Percentiles rank a stretch among this genome's conserved stretches.
These are phyloP conservation scores for Acanthornis magna DNA, from an alignment of 2,797 vertebrate genomes.

Conservation along the genomic window DNA sequence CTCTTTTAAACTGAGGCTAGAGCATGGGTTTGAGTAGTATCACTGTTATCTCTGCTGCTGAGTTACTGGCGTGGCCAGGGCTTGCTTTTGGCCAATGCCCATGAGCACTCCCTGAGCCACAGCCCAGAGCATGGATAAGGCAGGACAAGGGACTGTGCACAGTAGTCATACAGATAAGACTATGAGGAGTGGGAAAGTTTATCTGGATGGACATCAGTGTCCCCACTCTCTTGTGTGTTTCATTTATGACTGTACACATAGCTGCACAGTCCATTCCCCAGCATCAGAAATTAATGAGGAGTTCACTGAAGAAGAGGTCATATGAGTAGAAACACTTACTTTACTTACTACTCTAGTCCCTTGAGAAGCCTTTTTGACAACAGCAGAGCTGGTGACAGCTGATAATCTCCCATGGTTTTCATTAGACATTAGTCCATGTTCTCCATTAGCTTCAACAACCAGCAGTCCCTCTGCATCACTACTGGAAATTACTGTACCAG, in stretches of 20 bases:
- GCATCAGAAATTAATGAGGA: neutral
- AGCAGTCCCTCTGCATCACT: neutral
- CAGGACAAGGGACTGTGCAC: neutral
- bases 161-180: neutral
- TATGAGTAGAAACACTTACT: neutral
- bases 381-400: neutral
- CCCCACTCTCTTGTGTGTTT: neutral
- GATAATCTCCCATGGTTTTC: neutral
- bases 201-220: neutral
- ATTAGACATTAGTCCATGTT: neutral
- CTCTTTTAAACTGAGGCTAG: neutral
- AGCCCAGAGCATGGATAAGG: neutral
- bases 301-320: neutral
- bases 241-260: neutral
- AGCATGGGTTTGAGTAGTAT: neutral
- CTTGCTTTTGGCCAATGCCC: neutral
- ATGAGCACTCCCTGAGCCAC: neutral
- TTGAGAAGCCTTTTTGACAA: neutral
- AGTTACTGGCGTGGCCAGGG: accelerated
- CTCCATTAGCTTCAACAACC: neutral
- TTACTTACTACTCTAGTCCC: neutral
- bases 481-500: neutral
- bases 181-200: neutral
- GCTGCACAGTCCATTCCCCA: neutral
- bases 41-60: neutral